A percentile compares a stretch with the other conserved stretches of the same genome.
Evolutionary conservation across 2,888 invertebrate species (phyloP).

Genomic region (Nymphalis c-album): DNA sequence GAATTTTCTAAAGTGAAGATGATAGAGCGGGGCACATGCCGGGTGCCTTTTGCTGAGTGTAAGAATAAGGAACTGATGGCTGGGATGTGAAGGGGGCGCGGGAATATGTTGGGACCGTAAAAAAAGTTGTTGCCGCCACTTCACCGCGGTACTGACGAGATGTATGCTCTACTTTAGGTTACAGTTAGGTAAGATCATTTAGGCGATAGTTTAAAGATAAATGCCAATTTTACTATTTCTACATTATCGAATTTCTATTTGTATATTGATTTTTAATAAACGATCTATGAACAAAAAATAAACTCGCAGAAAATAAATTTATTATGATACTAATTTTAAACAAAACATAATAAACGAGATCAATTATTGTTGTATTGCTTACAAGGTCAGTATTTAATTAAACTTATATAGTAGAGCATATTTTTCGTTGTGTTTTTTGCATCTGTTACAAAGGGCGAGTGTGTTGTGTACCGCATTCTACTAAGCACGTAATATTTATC

Average conservation of each 20-base stretch:
- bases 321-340: too few relatives aligned
- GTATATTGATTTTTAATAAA: background rate
- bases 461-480: conserved; percentile 49
- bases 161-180: conserved; percentile 63
- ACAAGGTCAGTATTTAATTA: too few relatives aligned
- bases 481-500: conserved; percentile 36
- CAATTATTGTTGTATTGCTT: too few relatives aligned
- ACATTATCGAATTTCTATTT: background rate
- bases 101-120: conserved; percentile 73
- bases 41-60: conserved; percentile 54
- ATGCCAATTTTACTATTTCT: too few relatives aligned
- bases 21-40: conserved; percentile 56
- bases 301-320: too few relatives aligned
- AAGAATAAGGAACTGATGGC: conserved; percentile 73
- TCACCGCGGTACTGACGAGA: conserved; percentile 50
- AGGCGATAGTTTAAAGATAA: too few relatives aligned
- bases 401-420: conserved; percentile 53
- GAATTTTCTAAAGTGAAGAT: conserved; percentile 11
- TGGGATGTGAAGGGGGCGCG: conserved; percentile 67
- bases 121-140: conserved; percentile 75
- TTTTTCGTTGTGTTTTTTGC: conserved; percentile 37
- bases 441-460: conserved; percentile 59
- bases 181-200: background rate
- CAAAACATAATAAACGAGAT: too few relatives aligned
- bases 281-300: background rate